Percentiles rank a stretch among this genome's conserved stretches.
Conservation (phyloP, 2,113 vertebrate species). For the Megaleporinus macrocephalus region DNA sequence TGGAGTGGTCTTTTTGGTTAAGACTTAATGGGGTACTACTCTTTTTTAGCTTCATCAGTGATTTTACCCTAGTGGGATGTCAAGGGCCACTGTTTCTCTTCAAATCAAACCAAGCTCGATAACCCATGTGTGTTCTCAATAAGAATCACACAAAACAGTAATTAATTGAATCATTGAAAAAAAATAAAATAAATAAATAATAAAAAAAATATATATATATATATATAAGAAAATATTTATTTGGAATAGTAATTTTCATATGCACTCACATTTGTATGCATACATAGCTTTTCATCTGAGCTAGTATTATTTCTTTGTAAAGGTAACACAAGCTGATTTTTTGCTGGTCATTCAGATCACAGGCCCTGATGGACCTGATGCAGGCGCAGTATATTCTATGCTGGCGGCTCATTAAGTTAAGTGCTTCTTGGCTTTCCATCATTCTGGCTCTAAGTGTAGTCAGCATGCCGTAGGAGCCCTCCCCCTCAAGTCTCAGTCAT, state of each 20-base stretch:
- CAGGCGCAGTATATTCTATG: constrained; percentile 39
- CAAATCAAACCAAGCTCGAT: neutral
- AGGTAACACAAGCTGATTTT: neutral
- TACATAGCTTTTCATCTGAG: neutral
- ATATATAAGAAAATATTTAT: neutral
- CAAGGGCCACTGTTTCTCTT: neutral
- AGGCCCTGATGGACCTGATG: constrained; percentile 14
- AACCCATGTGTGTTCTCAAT: neutral
- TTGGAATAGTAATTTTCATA: neutral
- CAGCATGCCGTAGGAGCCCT: constrained; percentile 61
- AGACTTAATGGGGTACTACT: neutral
- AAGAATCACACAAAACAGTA: neutral
- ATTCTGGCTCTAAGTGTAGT: constrained; percentile 70
- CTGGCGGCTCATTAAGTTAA: constrained; percentile 76
- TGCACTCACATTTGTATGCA: neutral
- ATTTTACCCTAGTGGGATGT: neutral
- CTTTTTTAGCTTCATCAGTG: neutral
- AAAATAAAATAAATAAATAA: neutral
- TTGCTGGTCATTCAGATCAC: constrained; percentile 19
- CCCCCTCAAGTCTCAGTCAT: constrained; percentile 56
- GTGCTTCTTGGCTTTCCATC: constrained; percentile 76
- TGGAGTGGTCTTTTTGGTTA: neutral
- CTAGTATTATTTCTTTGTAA: neutral
- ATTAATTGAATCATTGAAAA: too few relatives aligned
- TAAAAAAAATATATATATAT: neutral